Base-by-base conservation (phyloP, 2,113 vertebrate species). In the Poeciliopsis prolifica region DNA sequence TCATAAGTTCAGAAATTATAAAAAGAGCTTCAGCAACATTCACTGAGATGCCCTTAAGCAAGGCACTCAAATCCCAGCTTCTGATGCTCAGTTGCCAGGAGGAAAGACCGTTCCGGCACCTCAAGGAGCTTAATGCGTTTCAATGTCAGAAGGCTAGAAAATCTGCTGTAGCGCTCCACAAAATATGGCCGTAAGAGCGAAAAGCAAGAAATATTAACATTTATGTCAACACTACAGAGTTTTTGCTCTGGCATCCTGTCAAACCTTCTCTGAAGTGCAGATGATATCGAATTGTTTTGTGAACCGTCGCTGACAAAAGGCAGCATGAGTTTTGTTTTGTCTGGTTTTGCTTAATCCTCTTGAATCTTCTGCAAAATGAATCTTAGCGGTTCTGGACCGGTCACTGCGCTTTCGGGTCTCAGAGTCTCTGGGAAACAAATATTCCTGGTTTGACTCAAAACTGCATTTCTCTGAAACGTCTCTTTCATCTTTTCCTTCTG, bases 21-120 rank as follows among this genome's bases (percentile, higher is more conserved):
- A 1, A 48, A 60, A 67, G 35, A n/a, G 33, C 10, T 14, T 65
- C 22, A 22, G 33, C 14, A 15, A 89, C 51, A 64, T 51, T 83
- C 48, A 40, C 13, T 61, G 65, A 76, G 14, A 28, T 58, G 3
- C 73, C 84, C 75, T 75, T 6, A 72, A 82, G 84, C 66, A 10
- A 51, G 40, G 19, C 75, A 73, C 48, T 82, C 26, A 74, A 37
- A 83, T 70, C 48, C 51, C 79, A 66, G 61, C 63, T 71, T 72
- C 61, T 72, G 61, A 29, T 54, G 65, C 63, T 79, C 26, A 40
- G 67, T 64, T 86, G 63, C 77, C 67, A 82, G 58, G 31, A 82
- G 74, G 29, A 75, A 63, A 78, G 33, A 40, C 65, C 65, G 26
- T 48, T 73, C 31, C 0, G 9, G 37, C 70, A 48, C 44, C 67